Base-by-base conservation (phyloP, 37 sponge, comb jelly and placozoan species). In the Bolinopsis microptera region DNA sequence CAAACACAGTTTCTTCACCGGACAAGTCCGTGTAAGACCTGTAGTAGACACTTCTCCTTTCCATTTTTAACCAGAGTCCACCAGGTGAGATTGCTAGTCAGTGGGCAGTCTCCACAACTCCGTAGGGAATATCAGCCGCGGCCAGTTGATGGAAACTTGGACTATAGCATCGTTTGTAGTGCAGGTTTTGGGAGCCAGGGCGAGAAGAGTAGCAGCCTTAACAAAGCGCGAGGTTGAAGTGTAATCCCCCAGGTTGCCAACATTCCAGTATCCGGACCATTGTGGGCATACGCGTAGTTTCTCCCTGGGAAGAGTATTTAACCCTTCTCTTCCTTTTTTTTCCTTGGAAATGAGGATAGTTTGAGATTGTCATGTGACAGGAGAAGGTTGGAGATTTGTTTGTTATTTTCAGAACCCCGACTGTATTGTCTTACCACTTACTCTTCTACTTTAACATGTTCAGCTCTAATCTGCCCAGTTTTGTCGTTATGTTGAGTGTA, bases 341-440 rank as follows among this genome's bases (percentile, higher is more conserved):
- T 3, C 37, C 33, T 35, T 32, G 27, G 1, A 77, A 13, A 1
- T 77, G 35, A 16, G 80, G 80, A 18, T 77, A 77, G 32, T 35
- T 32, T 1, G 36, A 77, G 35, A 36, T 77, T 77, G 80, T 32
- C 80, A 77, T 77, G 36, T 77, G 80, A 34, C 80, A 77, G 21
- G 36, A 9, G 80, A 33, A 77, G 21, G 27, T 21, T 3, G 80
- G 80, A 8, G 80, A 77, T 34, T 77, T 77, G n/a, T n/a, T n/a
- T n/a, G n/a, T n/a, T n/a, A n/a, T n/a, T 1, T 34, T 77, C 36
- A 77, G 9, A 16, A 77, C 80, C 13, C 80, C 80, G 2, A 77
- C 36, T 35, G 35, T 35, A 36, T 77, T 77, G 21, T 9, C 21
- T 1, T 77, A 77, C 35, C 21, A 27, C 21, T 35, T 77, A 27